phyloP scores from a whole-genome alignment of 1,140 invertebrate genomes.

The Papilio polytes region DNA sequence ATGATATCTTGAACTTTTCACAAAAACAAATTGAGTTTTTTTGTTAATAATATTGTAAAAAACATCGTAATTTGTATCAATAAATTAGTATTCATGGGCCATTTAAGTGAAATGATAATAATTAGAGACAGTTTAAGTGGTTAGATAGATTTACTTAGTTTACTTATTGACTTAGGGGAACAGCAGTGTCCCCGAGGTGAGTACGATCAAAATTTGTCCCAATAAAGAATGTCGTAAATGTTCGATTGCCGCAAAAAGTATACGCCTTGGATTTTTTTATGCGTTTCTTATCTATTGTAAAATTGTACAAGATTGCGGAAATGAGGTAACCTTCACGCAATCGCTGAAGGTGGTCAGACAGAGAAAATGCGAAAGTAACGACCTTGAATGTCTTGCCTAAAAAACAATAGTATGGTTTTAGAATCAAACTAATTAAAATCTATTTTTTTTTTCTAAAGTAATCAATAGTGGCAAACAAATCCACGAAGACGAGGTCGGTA shows the following conservation, averaged over 20 bases:
- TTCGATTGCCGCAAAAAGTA: not conserved
- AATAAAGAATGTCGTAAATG: not conserved
- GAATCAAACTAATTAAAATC: not conserved
- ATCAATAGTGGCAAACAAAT: too few species aligned
- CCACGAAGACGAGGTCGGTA: too few species aligned
- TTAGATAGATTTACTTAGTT: not conserved
- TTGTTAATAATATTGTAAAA: too few species aligned
- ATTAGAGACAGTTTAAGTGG: not conserved
- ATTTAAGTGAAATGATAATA: slow-evolving; percentile 1
- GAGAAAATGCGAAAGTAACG: slow-evolving; percentile 16
- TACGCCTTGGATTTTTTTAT: slow-evolving; percentile 9
- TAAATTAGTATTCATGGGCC: not conserved
- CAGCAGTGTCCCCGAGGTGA: not conserved
- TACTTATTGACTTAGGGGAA: not conserved
- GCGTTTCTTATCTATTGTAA: not conserved
- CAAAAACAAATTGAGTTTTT: too few species aligned
- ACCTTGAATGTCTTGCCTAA: not conserved
- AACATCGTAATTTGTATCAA: not conserved
- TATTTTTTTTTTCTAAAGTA: not conserved
- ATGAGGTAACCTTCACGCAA: not conserved
- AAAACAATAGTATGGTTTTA: not conserved
- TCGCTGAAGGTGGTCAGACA: not conserved
- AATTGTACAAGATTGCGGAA: slow-evolving; percentile 13
- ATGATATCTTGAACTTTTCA: too few species aligned
- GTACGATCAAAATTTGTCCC: not conserved